Conservation (phyloP, 2,113 vertebrate species). For the Tinamus guttatus region DNA sequence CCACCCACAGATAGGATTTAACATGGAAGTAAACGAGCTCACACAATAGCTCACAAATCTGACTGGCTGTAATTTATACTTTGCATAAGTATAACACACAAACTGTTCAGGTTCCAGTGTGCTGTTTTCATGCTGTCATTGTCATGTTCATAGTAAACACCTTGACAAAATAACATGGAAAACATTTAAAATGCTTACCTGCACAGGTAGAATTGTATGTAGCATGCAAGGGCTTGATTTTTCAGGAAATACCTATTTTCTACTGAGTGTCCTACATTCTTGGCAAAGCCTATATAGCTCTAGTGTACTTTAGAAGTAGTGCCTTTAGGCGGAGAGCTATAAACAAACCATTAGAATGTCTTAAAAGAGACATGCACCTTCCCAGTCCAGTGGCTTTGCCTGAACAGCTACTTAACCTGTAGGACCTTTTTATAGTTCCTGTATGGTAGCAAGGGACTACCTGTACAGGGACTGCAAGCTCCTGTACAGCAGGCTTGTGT, state of each 20-base stretch:
- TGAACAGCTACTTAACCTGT: neutral
- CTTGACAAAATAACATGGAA: neutral
- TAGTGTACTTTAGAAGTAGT: neutral
- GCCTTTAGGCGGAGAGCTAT: neutral
- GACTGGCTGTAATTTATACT: neutral
- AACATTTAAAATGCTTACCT: neutral
- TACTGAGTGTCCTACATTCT: neutral
- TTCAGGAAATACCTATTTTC: neutral
- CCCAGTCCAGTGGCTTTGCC: neutral
- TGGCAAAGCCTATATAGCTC: neutral
- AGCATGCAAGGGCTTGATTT: neutral
- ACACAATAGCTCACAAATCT: neutral
- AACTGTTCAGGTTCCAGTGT: neutral
- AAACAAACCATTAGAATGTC: neutral
- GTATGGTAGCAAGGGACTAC: too few species aligned
- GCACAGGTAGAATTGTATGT: accelerated
- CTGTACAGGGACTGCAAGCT: too few species aligned
- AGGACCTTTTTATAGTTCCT: neutral
- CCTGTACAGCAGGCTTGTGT: neutral
- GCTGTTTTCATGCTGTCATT: neutral
- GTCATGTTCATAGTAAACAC: neutral
- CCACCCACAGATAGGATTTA: neutral
- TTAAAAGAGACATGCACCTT: neutral
- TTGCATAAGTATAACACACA: neutral
- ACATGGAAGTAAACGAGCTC: neutral